A percentile compares a stretch with the other conserved stretches of the same genome.
These are phyloP conservation scores for Acrocephalus scirpaceus DNA, from an alignment of 2,797 vertebrate species.

Conservation along the genomic window DNA sequence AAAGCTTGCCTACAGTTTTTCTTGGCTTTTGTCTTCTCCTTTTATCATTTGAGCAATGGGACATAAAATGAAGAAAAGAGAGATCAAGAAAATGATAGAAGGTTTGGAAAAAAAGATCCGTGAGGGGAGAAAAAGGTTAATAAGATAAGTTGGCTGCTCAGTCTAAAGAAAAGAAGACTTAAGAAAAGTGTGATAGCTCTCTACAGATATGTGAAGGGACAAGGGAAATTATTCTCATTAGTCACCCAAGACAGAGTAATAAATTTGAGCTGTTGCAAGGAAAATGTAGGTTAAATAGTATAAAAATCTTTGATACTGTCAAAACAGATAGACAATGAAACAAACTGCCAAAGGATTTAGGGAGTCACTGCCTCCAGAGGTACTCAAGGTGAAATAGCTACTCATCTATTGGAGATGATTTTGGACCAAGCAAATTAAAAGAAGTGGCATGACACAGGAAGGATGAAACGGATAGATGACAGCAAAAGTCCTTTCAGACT, in stretches of 20 bases:
- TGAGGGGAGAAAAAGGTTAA: slow-evolving; percentile 62
- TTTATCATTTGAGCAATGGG: slow-evolving; percentile 64
- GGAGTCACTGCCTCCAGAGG: not conserved
- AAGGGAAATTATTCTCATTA: slow-evolving; percentile 65
- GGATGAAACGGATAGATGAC: not conserved
- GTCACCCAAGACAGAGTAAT: slow-evolving; percentile 59
- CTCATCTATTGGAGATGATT: not conserved
- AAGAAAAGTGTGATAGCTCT: slow-evolving; percentile 55
- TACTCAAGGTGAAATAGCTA: slow-evolving; percentile 32
- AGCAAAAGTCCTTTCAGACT: slow-evolving; percentile 25
- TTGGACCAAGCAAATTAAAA: slow-evolving; percentile 43
- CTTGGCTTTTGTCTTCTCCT: slow-evolving; percentile 55
- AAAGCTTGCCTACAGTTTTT: slow-evolving; percentile 60
- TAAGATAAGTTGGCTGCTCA: slow-evolving; percentile 51
- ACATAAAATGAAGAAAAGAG: slow-evolving; percentile 61
- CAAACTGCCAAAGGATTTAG: slow-evolving; percentile 15
- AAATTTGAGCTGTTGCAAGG: slow-evolving; percentile 36
- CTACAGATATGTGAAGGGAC: slow-evolving; percentile 51
- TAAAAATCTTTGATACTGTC: slow-evolving; percentile 30
- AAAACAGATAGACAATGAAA: slow-evolving; percentile 37
- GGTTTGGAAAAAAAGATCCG: slow-evolving; percentile 43
- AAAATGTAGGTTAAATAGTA: slow-evolving; percentile 64
- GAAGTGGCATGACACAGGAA: not conserved
- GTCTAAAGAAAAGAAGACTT: slow-evolving; percentile 45
- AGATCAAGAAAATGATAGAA: slow-evolving; percentile 71